Evolutionary conservation across 2,113 vertebrate species (phyloP), one percentile per base, ranked within the genome.

Genomic region (Meles meles): DNA sequence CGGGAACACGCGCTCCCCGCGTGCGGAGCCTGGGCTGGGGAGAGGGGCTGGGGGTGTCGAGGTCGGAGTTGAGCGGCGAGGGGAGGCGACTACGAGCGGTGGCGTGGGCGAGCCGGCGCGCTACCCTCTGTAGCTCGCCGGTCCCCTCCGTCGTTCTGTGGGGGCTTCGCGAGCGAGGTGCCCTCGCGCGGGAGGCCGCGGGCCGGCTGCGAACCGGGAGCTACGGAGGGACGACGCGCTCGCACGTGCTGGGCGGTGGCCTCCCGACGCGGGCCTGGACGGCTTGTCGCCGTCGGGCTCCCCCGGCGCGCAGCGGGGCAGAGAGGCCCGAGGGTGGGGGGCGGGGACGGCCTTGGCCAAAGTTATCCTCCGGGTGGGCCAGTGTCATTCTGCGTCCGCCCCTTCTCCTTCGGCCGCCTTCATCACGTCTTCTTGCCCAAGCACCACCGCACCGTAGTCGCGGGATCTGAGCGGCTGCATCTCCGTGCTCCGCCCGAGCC

Each of bases 391-490:
- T 7, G 29, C 31, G 6, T 18, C 65, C 12, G 20, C 49, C 39
- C 4, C 21, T 3, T 34, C 18, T 37, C 4, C 18, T 20, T 18
- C 63, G 3, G 42, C 7, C 34, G 44, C 15, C 0, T 20, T 31
- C 47, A 37, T 14, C 49, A 7, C 52, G 21, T 17, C 27, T 27
- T 34, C 59, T 65, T 42, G 3, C 6, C 59, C 61, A 1, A 34
- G 59, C 31, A 27, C 39, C n/a, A 6, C 27, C 7, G 49, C 84
- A 3, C 71, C 29, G 10, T 42, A 37, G 42, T 55, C 13, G 14
- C 4, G 37, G 47, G 27, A 4, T 39, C 27, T 18, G 57, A 59
- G n/a, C 39, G 11, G 31, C 37, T 27, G 72, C 1, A 4, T 72
- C 34, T 39, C 44, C 0, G 77, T 2, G 29, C 57, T 4, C 0